These are phyloP conservation scores for Matsumurasca onukii DNA, from an alignment of 1,140 invertebrate species.

Conservation along the genomic window DNA sequence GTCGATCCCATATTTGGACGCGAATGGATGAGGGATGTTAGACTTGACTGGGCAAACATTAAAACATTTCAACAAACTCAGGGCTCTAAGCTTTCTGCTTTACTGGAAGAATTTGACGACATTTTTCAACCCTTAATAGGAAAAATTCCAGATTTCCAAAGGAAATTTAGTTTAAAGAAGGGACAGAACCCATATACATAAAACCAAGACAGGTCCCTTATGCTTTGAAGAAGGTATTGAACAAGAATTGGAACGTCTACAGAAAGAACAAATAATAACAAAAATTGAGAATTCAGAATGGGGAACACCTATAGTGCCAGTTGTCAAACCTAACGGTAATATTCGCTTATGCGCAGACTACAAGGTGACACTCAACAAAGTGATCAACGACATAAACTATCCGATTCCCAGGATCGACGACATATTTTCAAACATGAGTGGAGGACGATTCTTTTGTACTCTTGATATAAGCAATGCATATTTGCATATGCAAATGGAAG, in stretches of 20 bases:
- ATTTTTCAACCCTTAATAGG: too few relatives aligned
- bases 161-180: too few relatives aligned
- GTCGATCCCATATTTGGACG: too few relatives aligned
- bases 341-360: conserved; percentile 52
- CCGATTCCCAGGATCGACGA: conserved; percentile 34
- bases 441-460: conserved; percentile 40
- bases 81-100: too few relatives aligned
- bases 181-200: not conserved
- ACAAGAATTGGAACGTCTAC: conserved; percentile 46
- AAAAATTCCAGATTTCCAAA: too few relatives aligned
- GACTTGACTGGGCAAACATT: too few relatives aligned
- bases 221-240: conserved; percentile 27
- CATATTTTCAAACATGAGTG: conserved; percentile 36
- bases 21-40: too few relatives aligned
- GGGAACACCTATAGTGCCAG: conserved; percentile 54
- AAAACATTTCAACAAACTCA: too few relatives aligned
- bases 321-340: conserved; percentile 50
- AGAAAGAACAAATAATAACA: conserved; percentile 45
- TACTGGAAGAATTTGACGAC: too few relatives aligned
- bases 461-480: conserved; percentile 44
- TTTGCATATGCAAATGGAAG: conserved; percentile 42
- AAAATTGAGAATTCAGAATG: conserved; percentile 50
- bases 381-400: conserved; percentile 25
- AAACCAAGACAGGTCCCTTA: not conserved
- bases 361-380: conserved; percentile 43